These are phyloP conservation scores for Megalurothrips usitatus DNA, from an alignment of 2,888 invertebrate species.

Conservation along the genomic window DNA sequence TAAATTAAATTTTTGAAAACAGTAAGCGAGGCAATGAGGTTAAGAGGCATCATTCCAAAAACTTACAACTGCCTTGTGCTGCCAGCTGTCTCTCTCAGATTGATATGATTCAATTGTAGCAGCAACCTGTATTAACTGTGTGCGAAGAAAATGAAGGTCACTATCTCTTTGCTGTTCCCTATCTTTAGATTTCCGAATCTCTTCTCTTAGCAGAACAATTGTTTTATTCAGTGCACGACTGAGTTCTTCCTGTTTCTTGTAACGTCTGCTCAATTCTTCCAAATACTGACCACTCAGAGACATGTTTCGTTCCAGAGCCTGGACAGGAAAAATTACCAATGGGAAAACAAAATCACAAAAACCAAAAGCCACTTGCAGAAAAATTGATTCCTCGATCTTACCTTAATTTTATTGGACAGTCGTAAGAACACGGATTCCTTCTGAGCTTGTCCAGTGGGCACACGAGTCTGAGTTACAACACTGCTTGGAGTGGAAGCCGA, in stretches of 20 bases:
- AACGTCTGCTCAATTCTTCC: slow-evolving; percentile 90
- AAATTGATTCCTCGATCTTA: slow-evolving; percentile 45
- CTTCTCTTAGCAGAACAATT: slow-evolving; percentile 56
- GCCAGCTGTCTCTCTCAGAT: slow-evolving; percentile 61
- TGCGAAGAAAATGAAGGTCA: slow-evolving; percentile 64
- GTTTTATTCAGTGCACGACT: slow-evolving; percentile 78
- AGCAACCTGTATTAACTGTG: slow-evolving; percentile 61
- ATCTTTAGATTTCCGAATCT: slow-evolving; percentile 63
- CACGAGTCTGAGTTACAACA: background rate
- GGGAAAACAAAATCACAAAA: background rate
- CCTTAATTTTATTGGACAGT: slow-evolving; percentile 92
- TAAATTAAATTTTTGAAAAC: background rate
- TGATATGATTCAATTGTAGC: slow-evolving; percentile 56
- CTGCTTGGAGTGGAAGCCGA: background rate
- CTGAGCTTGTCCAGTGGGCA: slow-evolving; percentile 47
- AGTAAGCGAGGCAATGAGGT: background rate
- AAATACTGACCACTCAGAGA: slow-evolving; percentile 93
- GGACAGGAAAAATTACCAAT: slow-evolving; percentile 35
- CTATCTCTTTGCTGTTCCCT: slow-evolving; percentile 75
- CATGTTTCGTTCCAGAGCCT: slow-evolving; percentile 94
- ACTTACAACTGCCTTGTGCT: slow-evolving; percentile 47
- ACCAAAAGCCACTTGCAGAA: slow-evolving; percentile 20
- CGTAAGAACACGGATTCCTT: slow-evolving; percentile 95
- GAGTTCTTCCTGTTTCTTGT: slow-evolving; percentile 95
- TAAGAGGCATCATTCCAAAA: too few species aligned